Evolutionary conservation across 2,797 vertebrate species (phyloP), one percentile per base, ranked within the genome.

Genomic region (Falco rusticolus): DNA sequence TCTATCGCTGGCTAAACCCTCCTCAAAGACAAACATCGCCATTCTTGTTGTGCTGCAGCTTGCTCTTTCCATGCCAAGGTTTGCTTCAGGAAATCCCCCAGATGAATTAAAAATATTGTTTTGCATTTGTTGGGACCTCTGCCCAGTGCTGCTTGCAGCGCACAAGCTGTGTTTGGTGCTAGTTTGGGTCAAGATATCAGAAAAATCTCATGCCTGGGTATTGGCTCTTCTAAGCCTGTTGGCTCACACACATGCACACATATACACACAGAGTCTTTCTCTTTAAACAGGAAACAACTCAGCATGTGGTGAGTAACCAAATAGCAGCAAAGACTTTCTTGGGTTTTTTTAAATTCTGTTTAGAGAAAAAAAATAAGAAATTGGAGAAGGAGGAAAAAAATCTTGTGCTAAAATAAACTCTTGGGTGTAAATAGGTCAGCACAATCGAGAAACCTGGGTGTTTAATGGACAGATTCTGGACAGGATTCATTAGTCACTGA

Each of bases 251-350:
- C 15, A 29, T 2, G 7, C 10, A n/a, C 14, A 9, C 22, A 25
- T 12, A 24, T 1, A n/a, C 34, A 18, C n/a, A 19, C n/a, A 61
- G 1, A 41, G 9, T 5, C 25, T 84, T 61, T 71, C 65, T 91
- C 79, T 95, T 94, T 79, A 79, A 96, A 93, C 95, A 96, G 96
- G 95, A 97, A 97, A 71, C 76, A 76, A 14, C 94, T 96, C 96
- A 82, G 90, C 80, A 70, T 96, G 94, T 75, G 89, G 92, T 82
- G 25, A 93, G 89, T 87, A 95, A 95, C 59, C 34, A 91, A 95
- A 93, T 91, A 92, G 60, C 77, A 87, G 68, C 68, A 89, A 74
- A 82, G 64, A 57, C n/a, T 87, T 94, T 76, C 76, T 82, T 95
- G 25, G 43, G 13, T 89, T 95, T 78, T 83, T 39, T 47, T 7